Base-by-base conservation (phyloP, 2,888 invertebrate genomes). In the Thereva unica region DNA sequence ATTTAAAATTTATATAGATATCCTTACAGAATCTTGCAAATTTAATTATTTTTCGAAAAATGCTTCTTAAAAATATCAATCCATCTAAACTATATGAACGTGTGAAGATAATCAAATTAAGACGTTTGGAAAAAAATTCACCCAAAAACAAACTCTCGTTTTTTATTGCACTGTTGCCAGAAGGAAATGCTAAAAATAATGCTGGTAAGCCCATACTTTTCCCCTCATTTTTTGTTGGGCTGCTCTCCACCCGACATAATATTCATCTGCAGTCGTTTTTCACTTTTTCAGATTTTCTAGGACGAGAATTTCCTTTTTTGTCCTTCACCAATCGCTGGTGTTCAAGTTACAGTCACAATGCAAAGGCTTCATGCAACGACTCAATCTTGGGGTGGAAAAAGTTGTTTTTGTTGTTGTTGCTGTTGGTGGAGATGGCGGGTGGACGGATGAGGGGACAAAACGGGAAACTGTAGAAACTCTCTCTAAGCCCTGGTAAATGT, bases 141-240 rank as follows among this genome's bases (percentile, higher is more conserved):
- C 2, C 23, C 23, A 23, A 2, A 23, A 23, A 23, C 23, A 23
- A 23, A 23, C 64, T 64, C 65, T 64, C 59, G 54, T 68, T 68
- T 68, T 63, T 67, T 47, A 23, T 64, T 64, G 53, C 47, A 67
- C 67, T 54, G 55, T 53, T 61, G 38, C 42, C 55, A 40, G 61
- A 37, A 54, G 47, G 47, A 59, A 59, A 59, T 42, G 42, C 44
- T 56, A 44, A 56, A 56, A 56, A 56, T 57, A 37, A 45, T 47
- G 44, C 44, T 57, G 37, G 38, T 47, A 59, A 37, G 23, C 23
- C 23, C 23, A 23, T 2, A 23, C 1, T 23, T 23, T 23, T 23
- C 23, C 23, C 23, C 23, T 23, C 23, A 23, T 23, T 23, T 23
- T 23, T 23, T 23, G 23, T 23, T 23, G 23, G 1, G 23, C 44